A percentile compares a stretch with the other conserved stretches of the same genome.
Evolutionary conservation across 2,797 vertebrate genomes (phyloP).

Genomic region (Dicrostonyx torquatus): DNA sequence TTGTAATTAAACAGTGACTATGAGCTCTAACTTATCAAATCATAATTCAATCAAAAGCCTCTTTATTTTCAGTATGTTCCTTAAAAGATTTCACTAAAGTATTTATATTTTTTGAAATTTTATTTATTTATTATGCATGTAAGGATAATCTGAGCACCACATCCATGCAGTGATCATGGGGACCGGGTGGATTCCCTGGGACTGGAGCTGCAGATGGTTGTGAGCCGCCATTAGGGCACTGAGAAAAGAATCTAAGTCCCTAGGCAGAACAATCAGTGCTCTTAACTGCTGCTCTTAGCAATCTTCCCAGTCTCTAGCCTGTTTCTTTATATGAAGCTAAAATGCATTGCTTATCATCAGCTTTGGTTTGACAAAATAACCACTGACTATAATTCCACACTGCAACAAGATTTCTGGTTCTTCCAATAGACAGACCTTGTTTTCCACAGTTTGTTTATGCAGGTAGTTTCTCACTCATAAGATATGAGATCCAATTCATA

Average conservation of each 20-base stretch:
- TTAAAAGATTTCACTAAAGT: not conserved
- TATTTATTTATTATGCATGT: not conserved
- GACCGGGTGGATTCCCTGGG: not conserved
- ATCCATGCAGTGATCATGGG: not conserved
- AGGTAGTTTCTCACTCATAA: not conserved
- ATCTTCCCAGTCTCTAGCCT: not conserved
- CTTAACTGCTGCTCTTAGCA: not conserved
- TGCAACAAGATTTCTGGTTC: not conserved
- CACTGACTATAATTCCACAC: not conserved
- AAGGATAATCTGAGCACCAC: not conserved
- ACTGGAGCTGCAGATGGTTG: not conserved
- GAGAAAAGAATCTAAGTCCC: not conserved
- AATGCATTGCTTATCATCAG: not conserved
- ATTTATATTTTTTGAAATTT: not conserved
- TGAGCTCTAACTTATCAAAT: not conserved
- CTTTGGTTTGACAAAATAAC: not conserved
- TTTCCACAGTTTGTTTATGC: not conserved
- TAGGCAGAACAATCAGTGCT: not conserved
- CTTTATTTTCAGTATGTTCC: constrained; percentile 12
- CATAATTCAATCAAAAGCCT: not conserved
- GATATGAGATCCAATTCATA: not conserved
- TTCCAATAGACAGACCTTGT: not conserved
- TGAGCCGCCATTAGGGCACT: not conserved
- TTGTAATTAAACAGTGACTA: not conserved
- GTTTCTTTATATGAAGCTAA: not conserved